Base-by-base conservation (phyloP, 2,797 vertebrate species). In the Periparus ater region DNA sequence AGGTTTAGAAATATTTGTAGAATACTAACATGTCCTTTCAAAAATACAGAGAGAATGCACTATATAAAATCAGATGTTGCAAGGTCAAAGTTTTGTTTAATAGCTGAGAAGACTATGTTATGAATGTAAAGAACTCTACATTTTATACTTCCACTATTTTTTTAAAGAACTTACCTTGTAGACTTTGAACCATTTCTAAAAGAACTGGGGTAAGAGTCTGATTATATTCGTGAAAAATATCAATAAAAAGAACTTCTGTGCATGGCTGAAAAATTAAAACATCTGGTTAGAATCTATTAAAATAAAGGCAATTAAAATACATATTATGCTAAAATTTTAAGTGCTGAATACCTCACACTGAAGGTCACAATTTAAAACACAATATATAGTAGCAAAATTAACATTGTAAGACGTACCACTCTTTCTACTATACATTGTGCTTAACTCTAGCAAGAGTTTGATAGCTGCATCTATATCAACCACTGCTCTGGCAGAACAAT, bases 161-260 rank as follows among this genome's bases (percentile, higher is more conserved):
- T 47, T 92, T 55, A 77, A 94, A 51, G 7, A 55, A 53, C 95
- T 95, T 96, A 99, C 99, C 99, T 97, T 99, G 99, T 72, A 99
- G 98, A 93, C 98, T 98, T 48, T 98, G 98, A 97, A 99, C 98
- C 99, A 99, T 99, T 89, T 99, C 99, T 94, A 99, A 98, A 61
- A 99, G 98, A 91, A 99, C 98, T 17, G 99, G 99, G 26, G 98
- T 99, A 96, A 99, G 98, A 22, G 98, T 99, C 93, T 99, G 99
- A 97, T 99, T 99, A 97, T 99, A 99, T 97, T 98, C 99, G 97
- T 99, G 99, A 97, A 99, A 99, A 96, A 99, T 98, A 96, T 99
- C 99, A 97, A 99, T 98, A 97, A 99, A 99, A 88, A 99, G 97
- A n/a, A 99, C 99, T 98, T 99, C 99, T 4, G 99, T 99, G 93